Evolutionary conservation across 1,140 invertebrate genomes (phyloP), one percentile per base, ranked within the genome.

Genomic region (Rhizoglyphus robini): DNA sequence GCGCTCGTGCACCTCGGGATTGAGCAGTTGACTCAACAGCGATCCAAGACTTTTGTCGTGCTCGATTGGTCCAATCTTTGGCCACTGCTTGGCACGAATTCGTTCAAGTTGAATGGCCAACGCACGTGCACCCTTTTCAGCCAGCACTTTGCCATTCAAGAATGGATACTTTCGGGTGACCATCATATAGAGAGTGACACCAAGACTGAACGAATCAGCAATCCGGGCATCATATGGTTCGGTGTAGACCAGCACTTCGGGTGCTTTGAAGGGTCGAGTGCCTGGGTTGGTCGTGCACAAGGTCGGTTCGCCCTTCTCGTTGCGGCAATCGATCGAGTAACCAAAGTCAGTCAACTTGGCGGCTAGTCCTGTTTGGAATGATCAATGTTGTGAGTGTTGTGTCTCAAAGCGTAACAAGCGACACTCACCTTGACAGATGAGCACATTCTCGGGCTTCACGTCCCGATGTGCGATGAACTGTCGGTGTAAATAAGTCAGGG

Each of bases 331-430:
- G 5, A 15, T 11, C 13, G 64, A 63, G 20, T 20, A 65, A n/a
- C 68, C 62, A 58, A 68, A 68, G 34, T 68, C 68, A 13, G 49
- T 47, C n/a, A 68, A 31, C 23, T 66, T 65, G n/a, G 54, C 67
- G 27, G 66, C 18, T 18, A 41, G 18, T 11, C 36, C 36, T 41
- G 18, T n/a, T 41, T 11, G 18, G 36, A 11, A 41, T 11, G 8
- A 11, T 11, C 8, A 41, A 41, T 11, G 8, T 41, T 41, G 8
- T 11, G 8, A 41, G 18, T 11, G 8, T 18, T 11, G 8, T 41
- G 18, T 11, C 18, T 41, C 18, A 8, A n/a, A n/a, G n/a, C n/a
- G n/a, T n/a, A n/a, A n/a, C n/a, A n/a, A n/a, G n/a, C n/a, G n/a
- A n/a, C 18, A 11, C 18, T 11, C 58, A 32, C 66, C 31, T 15